Conservation (phyloP, 2,113 vertebrate species). For the Ranitomeya variabilis region DNA sequence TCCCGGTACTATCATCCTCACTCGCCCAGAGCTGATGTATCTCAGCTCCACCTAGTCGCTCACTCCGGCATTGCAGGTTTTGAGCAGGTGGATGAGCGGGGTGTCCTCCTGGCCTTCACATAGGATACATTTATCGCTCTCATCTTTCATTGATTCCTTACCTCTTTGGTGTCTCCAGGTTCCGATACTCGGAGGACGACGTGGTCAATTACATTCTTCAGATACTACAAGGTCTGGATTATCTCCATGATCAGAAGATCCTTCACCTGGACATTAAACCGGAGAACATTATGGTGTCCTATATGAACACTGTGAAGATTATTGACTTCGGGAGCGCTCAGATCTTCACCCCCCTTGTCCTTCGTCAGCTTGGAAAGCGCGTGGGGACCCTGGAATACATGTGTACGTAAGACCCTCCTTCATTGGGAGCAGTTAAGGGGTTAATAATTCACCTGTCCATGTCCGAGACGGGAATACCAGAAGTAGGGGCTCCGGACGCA, state of each 20-base stretch:
- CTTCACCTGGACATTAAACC: constrained; percentile 96
- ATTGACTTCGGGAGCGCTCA: constrained; percentile 95
- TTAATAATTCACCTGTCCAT: no score
- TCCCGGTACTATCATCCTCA: no score
- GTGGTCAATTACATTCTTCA: constrained; percentile 90
- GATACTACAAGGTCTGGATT: constrained; percentile 92
- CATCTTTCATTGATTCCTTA: not conserved
- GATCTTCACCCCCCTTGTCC: constrained; percentile 89
- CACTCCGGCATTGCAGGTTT: not conserved
- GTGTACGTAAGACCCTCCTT: constrained; percentile 77
- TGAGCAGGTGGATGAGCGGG: not conserved
- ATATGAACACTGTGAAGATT: constrained; percentile 90
- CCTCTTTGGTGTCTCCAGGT: constrained; percentile 70
- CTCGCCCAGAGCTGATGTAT: no score
- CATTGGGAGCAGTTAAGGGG: no score
- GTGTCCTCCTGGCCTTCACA: not conserved
- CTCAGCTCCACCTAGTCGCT: not conserved
- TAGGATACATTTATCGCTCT: not conserved
- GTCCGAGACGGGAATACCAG: no score
- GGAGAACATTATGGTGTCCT: constrained; percentile 87
- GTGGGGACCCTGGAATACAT: constrained; percentile 93
- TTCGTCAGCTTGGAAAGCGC: constrained; percentile 84
- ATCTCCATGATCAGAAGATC: constrained; percentile 85
- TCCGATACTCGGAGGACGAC: constrained; percentile 95
- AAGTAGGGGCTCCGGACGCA: no score